These are phyloP conservation scores for Vipera ursinii DNA, from an alignment of 2,797 vertebrate species.

Conservation along the genomic window DNA sequence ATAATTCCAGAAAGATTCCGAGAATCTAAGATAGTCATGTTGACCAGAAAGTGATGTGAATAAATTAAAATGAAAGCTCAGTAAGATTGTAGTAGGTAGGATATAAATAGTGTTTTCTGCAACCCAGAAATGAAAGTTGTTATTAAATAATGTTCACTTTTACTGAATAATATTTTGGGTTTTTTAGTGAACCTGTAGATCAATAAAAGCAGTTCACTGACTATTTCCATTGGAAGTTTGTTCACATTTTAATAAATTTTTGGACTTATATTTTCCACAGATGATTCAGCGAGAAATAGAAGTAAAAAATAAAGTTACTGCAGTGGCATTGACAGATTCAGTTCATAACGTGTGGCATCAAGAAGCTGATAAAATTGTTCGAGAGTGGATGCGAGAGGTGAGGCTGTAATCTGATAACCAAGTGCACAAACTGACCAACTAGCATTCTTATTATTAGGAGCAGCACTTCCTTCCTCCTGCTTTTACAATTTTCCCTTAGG, in stretches of 20 bases:
- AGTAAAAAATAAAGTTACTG: constrained; percentile 88
- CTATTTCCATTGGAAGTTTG: constrained; percentile 64
- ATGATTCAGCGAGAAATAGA: constrained; percentile 94
- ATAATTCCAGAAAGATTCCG: constrained; percentile 43
- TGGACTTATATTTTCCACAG: constrained; percentile 73
- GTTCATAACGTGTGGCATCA: constrained; percentile 98
- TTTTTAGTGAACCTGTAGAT: constrained; percentile 65
- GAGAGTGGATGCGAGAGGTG: constrained; percentile 98
- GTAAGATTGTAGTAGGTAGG: constrained; percentile 42
- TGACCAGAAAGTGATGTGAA: constrained; percentile 42
- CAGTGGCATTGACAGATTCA: constrained; percentile 94
- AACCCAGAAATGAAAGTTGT: constrained; percentile 62
- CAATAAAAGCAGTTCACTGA: constrained; percentile 63
- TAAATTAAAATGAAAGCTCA: constrained; percentile 54
- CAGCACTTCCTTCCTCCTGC: neutral
- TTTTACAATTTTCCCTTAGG: neutral
- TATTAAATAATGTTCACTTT: constrained; percentile 67
- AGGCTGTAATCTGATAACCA: constrained; percentile 29
- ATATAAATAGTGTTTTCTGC: constrained; percentile 54
- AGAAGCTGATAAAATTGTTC: constrained; percentile 88
- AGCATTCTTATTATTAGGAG: constrained; percentile 8
- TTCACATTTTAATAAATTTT: constrained; percentile 54
- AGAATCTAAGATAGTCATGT: constrained; percentile 50
- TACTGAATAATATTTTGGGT: constrained; percentile 67
- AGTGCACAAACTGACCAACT: constrained; percentile 31